Conservation (phyloP, 2,113 vertebrate genomes). For the Gavialis gangeticus region DNA sequence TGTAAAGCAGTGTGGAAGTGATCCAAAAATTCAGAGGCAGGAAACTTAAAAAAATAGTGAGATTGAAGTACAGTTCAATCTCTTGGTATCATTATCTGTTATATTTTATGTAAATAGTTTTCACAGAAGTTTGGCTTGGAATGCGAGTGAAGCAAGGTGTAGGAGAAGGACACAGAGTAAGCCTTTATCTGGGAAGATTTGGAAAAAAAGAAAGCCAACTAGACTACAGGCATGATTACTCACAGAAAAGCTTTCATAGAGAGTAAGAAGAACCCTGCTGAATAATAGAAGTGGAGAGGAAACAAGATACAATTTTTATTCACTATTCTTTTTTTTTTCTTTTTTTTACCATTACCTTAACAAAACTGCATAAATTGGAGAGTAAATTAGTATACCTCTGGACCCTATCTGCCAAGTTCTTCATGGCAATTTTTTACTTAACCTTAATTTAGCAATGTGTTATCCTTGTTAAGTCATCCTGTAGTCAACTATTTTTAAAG, state of each 20-base stretch:
- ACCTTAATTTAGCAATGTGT: background rate
- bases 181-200: background rate
- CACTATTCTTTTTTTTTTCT: background rate
- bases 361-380: background rate
- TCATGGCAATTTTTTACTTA: background rate
- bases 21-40: background rate
- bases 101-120: background rate
- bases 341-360: background rate
- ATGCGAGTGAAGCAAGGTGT: background rate
- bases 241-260: background rate
- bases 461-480: constrained; percentile 1
- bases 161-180: background rate
- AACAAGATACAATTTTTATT: background rate
- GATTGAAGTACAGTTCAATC: background rate
- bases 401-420: background rate
- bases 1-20: fast-evolving
- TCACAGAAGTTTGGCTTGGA: background rate
- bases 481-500: constrained; percentile 1
- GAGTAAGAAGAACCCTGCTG: background rate
- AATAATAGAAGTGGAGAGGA: background rate
- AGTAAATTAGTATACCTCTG: background rate
- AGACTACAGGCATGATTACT: background rate
- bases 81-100: background rate
- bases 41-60: background rate
- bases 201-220: background rate